These are phyloP conservation scores for Napeogenes sylphis DNA, from an alignment of 2,888 invertebrate genomes.

Conservation along the genomic window DNA sequence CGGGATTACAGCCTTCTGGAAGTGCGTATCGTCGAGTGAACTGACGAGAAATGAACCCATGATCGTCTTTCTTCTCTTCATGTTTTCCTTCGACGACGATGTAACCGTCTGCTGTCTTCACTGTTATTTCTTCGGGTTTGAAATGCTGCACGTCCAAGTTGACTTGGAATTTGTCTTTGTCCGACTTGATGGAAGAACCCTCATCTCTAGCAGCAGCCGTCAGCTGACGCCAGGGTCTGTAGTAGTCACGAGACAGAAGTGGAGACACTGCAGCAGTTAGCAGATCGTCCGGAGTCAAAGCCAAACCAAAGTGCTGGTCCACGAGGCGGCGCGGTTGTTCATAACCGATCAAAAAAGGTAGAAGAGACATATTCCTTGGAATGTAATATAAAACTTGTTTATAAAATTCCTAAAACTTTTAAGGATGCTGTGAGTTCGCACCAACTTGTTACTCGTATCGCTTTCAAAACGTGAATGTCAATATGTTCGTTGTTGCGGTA, in stretches of 20 bases:
- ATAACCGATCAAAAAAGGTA: slow-evolving; percentile 47
- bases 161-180: slow-evolving; percentile 80
- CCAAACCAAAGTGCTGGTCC: slow-evolving; percentile 63
- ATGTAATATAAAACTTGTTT: background rate
- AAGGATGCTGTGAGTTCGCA: no score
- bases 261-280: slow-evolving; percentile 46
- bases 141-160: slow-evolving; percentile 86
- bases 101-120: slow-evolving; percentile 82
- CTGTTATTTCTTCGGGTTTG: slow-evolving; percentile 83
- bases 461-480: no score
- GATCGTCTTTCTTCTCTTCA: slow-evolving; percentile 84
- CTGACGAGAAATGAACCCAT: slow-evolving; percentile 84
- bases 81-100: slow-evolving; percentile 86
- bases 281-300: slow-evolving; percentile 58
- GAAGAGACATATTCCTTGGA: slow-evolving; percentile 46
- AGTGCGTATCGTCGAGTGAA: slow-evolving; percentile 84
- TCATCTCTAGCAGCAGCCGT: slow-evolving; percentile 61
- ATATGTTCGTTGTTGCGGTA: no score
- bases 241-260: slow-evolving; percentile 46
- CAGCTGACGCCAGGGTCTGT: slow-evolving; percentile 57
- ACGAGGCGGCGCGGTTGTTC: slow-evolving; percentile 42
- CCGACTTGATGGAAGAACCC: slow-evolving; percentile 69
- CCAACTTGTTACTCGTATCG: no score
- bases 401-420: background rate
- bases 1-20: slow-evolving; percentile 82